Evolutionary conservation across 2,888 invertebrate genomes (phyloP).

Genomic region (Nesidiocoris tenuis): DNA sequence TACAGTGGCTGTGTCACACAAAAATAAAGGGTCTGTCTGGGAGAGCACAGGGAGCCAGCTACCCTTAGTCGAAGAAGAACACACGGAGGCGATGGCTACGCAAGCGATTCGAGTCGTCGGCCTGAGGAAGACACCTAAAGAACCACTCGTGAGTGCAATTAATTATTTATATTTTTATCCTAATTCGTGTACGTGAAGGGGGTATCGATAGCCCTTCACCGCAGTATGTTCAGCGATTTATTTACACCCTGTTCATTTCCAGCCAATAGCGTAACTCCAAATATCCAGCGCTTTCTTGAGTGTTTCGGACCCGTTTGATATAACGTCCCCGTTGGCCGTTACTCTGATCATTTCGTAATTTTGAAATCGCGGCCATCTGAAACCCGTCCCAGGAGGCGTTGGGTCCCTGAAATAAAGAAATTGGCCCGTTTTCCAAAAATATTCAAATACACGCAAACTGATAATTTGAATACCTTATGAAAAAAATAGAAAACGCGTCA

Average conservation of each 20-base stretch:
- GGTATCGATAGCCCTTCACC: too few relatives aligned
- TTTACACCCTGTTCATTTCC: background rate
- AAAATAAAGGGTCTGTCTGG: constrained; percentile 49
- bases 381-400: background rate
- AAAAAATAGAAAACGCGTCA: too few relatives aligned
- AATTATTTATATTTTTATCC: too few relatives aligned
- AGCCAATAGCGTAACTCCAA: constrained; percentile 1
- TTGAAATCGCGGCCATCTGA: background rate
- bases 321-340: constrained; percentile 3
- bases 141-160: constrained; percentile 71
- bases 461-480: too few relatives aligned
- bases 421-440: background rate
- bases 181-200: too few relatives aligned
- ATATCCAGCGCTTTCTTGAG: background rate
- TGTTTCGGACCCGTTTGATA: background rate
- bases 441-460: too few relatives aligned
- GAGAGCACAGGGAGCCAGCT: constrained; percentile 49
- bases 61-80: constrained; percentile 50
- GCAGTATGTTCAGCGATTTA: too few relatives aligned
- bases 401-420: constrained; percentile 1
- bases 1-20: constrained; percentile 67
- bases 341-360: background rate
- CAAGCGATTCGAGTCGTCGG: constrained; percentile 86
- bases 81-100: constrained; percentile 68
- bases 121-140: constrained; percentile 77